Base-by-base conservation (phyloP, 1,140 invertebrate genomes). In the Diabrotica virgifera region DNA sequence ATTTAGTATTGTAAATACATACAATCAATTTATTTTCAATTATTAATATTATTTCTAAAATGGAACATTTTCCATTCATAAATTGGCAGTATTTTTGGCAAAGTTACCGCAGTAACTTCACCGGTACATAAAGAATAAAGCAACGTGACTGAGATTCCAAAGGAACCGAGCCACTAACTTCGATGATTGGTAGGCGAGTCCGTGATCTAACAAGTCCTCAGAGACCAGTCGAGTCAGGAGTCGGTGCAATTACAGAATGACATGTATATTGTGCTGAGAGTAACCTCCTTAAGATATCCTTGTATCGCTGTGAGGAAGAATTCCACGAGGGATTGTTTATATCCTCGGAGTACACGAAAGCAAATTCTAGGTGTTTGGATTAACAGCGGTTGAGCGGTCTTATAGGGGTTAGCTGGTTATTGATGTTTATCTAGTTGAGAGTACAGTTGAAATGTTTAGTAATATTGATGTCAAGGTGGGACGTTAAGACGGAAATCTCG, bases 161-260 rank as follows among this genome's bases (percentile, higher is more conserved):
- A 9, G 12, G 24, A 54, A 12, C 24, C 52, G 12, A 54, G 50
- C 38, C 54, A 50, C 50, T 58, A 64, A 52, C 62, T 64, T 40
- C 54, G 62, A 64, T 64, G 62, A 64, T 64, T 58, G 62, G 62
- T 64, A 50, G 52, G 52, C 12, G 24, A 54, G 10, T 35, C 24
- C 12, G 52, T 54, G 52, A 54, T 54, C 50, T 56, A 63, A 66
- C 65, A 66, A 66, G 65, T 54, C 65, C 60, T 59, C 10, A 5
- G 65, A 58, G 59, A 58, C 61, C 53, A 12, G 56, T 59, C 60
- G 60, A 66, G 59, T 53, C 52, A 62, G 54, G 60, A 62, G 56
- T 59, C 58, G 60, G 13, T 66, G 54, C 65, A 66, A 66, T 66
- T 66, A 66, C 65, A 66, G 51, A 66, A 66, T 62, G 65, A 62